Evolutionary conservation across 2,113 vertebrate genomes (phyloP), one percentile per base, ranked within the genome.

Genomic region (Toxotes jaculatrix): DNA sequence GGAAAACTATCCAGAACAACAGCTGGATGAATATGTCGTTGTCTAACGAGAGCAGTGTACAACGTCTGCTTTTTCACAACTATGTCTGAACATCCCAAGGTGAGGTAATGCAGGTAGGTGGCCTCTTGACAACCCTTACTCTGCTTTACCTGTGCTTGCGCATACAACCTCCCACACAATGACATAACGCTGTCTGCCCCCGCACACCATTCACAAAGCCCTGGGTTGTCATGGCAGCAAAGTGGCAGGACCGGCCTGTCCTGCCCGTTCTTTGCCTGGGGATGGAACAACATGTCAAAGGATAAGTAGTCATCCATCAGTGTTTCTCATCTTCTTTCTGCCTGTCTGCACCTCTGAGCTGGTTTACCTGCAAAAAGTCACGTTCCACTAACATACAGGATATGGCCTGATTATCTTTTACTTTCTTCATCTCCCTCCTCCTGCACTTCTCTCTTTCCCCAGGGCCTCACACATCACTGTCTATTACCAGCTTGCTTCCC

Each of bases 351-450:
- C 84, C 62, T 64, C 67, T 80, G 71, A 80, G 83, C 42, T 63
- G 75, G 56, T 81, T 88, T 88, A 91, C 87, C 84, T 93, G 90
- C 8, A 11, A 80, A 55, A 32, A 87, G 88, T 92, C 91, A 93
- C 86, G 87, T 94, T 90, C 85, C 75, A 74, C 81, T 68, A 59
- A n/a, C 0, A 0, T 34, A 82, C 75, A 85, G 80, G 81, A 90
- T 31, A 55, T 73, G 59, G 81, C 83, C 62, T 71, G 31, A 65
- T 38, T 72, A 64, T 79, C 43, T 72, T 21, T 23, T 13, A 10
- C 63, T 45, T 66, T 32, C 64, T 75, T 79, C 16, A 36, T 42
- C 21, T 45, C 31, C 10, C 17, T 61, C 43, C 51, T 63, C 31
- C 42, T 40, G n/a, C 31, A 13, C 42, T 34, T 23, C 56, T 31